Evolutionary conservation across 2,888 invertebrate genomes (phyloP).

Genomic region (Drosophila macrospina): DNA sequence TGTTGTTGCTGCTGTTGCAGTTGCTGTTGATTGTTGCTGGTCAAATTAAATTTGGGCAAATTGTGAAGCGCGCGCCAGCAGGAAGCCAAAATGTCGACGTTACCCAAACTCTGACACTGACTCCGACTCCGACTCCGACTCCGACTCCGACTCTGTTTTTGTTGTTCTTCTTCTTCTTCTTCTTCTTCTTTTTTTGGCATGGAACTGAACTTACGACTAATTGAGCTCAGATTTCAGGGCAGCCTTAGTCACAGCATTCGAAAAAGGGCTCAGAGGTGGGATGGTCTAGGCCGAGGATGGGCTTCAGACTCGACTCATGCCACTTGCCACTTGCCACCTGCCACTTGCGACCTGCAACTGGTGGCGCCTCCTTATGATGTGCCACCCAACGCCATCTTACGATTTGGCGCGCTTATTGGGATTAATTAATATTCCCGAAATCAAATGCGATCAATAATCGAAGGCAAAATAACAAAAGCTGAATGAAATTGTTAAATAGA

Average conservation of each 20-base stretch:
- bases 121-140: slow-evolving; percentile 1
- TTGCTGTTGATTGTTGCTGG: slow-evolving; percentile 46
- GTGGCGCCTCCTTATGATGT: slow-evolving; percentile 17
- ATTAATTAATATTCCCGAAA: slow-evolving; percentile 55
- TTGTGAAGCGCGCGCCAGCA: slow-evolving; percentile 23
- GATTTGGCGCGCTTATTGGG: too few species aligned
- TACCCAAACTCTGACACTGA: slow-evolving; percentile 14
- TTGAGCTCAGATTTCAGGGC: slow-evolving; percentile 68
- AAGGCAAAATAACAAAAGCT: slow-evolving; percentile 12
- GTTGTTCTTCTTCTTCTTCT: too few species aligned
- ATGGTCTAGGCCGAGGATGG: background rate
- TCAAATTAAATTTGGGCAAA: slow-evolving; percentile 58
- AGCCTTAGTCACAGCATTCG: background rate
- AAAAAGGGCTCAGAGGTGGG: background rate
- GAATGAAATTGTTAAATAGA: background rate
- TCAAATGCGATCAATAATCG: slow-evolving; percentile 30
- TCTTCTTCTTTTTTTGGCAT: slow-evolving; percentile 1
- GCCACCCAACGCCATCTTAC: too few species aligned
- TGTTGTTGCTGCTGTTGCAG: slow-evolving; percentile 8
- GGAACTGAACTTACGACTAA: slow-evolving; percentile 44
- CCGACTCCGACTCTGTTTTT: background rate
- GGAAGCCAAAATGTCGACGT: slow-evolving; percentile 35
- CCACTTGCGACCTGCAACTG: background rate
- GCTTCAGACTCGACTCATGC: background rate
- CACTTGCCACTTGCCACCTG: background rate